Conservation (phyloP, 2,797 vertebrate genomes). For the Euthynnus affinis region DNA sequence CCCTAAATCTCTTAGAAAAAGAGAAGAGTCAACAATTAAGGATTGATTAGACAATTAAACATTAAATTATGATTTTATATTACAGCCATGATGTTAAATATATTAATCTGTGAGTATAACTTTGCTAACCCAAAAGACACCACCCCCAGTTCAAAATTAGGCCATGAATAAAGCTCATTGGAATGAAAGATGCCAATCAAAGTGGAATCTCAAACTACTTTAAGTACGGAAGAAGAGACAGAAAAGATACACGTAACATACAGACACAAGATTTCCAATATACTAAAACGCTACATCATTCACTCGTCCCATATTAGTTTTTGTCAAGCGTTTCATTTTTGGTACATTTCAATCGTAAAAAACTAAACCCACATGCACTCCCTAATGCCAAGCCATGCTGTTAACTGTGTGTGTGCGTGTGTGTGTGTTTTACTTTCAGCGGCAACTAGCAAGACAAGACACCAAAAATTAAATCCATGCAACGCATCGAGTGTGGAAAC, state of each 20-base stretch:
- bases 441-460: slow-evolving; percentile 19
- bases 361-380: slow-evolving; percentile 54
- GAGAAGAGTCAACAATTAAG: slow-evolving; percentile 38
- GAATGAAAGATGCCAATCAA: slow-evolving; percentile 53
- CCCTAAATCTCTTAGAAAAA: slow-evolving; percentile 46
- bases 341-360: slow-evolving; percentile 52
- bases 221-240: slow-evolving; percentile 31
- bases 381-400: slow-evolving; percentile 70
- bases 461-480: slow-evolving; percentile 53
- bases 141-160: slow-evolving; percentile 52
- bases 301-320: slow-evolving; percentile 31
- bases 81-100: slow-evolving; percentile 80
- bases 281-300: slow-evolving; percentile 26
- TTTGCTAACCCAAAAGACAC: slow-evolving; percentile 43
- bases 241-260: slow-evolving; percentile 44
- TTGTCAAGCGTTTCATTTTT: slow-evolving; percentile 57
- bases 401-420: not conserved
- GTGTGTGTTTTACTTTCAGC: slow-evolving; percentile 21
- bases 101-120: slow-evolving; percentile 77
- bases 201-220: slow-evolving; percentile 26
- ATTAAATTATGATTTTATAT: slow-evolving; percentile 74
- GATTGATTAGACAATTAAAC: slow-evolving; percentile 64
- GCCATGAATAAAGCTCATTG: slow-evolving; percentile 63
- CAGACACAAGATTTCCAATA: slow-evolving; percentile 54
- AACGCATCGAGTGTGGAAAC: slow-evolving; percentile 5